These are phyloP conservation scores for Prinia subflava DNA, from an alignment of 2,113 vertebrate species.

Conservation along the genomic window DNA sequence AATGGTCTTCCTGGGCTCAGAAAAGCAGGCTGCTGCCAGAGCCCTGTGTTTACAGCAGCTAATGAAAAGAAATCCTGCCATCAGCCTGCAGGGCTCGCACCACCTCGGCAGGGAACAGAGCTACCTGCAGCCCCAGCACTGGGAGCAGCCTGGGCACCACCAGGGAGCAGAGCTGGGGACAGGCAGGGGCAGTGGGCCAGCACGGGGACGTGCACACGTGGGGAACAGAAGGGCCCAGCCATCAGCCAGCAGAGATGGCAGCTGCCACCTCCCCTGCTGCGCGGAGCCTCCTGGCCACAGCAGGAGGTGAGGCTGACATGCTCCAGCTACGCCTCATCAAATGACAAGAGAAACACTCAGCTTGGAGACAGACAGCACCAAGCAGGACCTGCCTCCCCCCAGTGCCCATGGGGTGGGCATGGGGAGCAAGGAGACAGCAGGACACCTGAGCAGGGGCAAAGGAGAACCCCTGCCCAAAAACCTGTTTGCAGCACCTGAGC, in stretches of 20 bases:
- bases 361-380: not conserved
- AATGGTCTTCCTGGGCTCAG: conserved; percentile 26
- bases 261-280: not conserved
- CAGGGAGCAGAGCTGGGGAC: not conserved
- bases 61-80: conserved; percentile 21
- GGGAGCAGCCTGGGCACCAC: not conserved
- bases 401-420: rapidly evolving
- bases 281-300: not conserved
- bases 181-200: not conserved
- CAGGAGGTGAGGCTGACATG: not conserved
- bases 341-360: not conserved
- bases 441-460: rapidly evolving
- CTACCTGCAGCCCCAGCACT: not conserved
- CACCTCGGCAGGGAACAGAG: not conserved
- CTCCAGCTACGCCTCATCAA: not conserved
- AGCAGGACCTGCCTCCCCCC: not conserved
- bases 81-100: not conserved
- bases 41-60: conserved; percentile 17
- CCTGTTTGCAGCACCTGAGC: not conserved
- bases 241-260: not conserved
- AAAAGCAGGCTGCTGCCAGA: conserved; percentile 17
- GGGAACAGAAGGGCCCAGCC: not conserved
- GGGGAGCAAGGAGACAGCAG: not conserved
- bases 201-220: rapidly evolving
- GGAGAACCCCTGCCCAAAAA: not conserved